Evolutionary conservation across 1,140 invertebrate species (phyloP).

Genomic region (Drosophila lini): DNA sequence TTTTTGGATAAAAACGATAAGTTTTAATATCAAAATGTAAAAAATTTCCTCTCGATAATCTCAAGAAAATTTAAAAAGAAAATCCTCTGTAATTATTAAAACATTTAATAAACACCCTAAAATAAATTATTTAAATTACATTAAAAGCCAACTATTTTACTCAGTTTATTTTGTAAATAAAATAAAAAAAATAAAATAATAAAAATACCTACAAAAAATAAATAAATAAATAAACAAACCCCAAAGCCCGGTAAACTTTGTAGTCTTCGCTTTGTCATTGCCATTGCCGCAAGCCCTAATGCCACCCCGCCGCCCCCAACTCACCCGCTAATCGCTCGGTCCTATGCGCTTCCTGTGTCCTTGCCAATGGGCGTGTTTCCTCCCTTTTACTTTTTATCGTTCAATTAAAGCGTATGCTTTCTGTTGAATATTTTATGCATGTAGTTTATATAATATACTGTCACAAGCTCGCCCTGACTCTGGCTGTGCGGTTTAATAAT

Average conservation of each 20-base stretch:
- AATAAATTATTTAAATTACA: no score
- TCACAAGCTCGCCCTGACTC: constrained; percentile 3
- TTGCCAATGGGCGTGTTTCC: constrained; percentile 22
- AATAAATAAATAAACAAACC: background rate
- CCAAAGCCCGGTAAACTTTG: constrained; percentile 2
- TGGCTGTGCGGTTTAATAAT: constrained; percentile 52
- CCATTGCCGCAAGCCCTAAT: constrained; percentile 9
- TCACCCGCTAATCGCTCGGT: constrained; percentile 36
- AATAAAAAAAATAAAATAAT: no score
- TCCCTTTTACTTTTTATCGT: constrained; percentile 30
- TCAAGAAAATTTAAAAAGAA: no score
- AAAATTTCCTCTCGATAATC: no score
- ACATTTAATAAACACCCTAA: background rate
- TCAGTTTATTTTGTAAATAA: background rate
- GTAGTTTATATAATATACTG: constrained; percentile 45
- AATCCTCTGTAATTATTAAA: no score
- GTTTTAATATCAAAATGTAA: no score
- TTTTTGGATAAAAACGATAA: no score
- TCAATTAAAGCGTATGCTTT: constrained; percentile 48
- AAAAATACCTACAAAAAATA: background rate
- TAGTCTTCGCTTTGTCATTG: constrained; percentile 36
- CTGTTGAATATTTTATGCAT: constrained; percentile 61
- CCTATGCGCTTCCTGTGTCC: constrained; percentile 26
- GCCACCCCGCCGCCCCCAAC: background rate
- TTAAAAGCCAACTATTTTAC: background rate